A percentile compares a stretch with the other conserved stretches of the same genome.
Evolutionary conservation across 2,888 invertebrate genomes (phyloP).

Genomic region (Selenia dentaria): DNA sequence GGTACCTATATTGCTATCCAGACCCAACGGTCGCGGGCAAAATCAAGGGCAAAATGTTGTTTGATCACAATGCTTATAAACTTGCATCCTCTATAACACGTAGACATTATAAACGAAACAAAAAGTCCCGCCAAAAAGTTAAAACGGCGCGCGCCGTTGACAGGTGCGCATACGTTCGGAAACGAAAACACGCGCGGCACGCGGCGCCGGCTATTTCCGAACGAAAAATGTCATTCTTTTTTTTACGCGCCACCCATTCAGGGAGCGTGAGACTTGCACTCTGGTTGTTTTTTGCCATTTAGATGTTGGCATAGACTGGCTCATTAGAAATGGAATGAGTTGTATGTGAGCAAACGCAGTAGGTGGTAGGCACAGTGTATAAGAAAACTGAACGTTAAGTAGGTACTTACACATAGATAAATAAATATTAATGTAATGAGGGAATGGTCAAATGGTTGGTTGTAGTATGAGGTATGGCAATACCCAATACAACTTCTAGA

Average conservation of each 20-base stretch:
- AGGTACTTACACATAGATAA: no score
- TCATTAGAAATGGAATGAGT: constrained; percentile 16
- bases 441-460: no score
- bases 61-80: no score
- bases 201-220: constrained; percentile 33
- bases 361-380: constrained; percentile 8
- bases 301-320: constrained; percentile 13
- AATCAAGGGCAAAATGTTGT: no score
- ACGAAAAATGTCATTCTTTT: constrained; percentile 42
- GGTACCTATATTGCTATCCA: no score
- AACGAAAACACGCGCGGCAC: constrained; percentile 26
- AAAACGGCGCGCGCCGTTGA: constrained; percentile 23
- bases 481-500: no score
- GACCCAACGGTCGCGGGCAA: no score
- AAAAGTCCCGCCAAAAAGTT: constrained; percentile 13
- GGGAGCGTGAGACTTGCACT: constrained; percentile 48
- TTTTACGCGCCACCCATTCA: constrained; percentile 62
- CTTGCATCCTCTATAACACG: no score
- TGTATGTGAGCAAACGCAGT: constrained; percentile 4
- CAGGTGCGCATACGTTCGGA: constrained; percentile 30
- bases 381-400: background rate
- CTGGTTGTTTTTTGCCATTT: constrained; percentile 27
- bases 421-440: no score
- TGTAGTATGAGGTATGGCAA: no score
- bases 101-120: no score